Percentiles rank a stretch among this genome's conserved stretches.
phyloP scores from a whole-genome alignment of 2,888 invertebrate genomes.

The Alviniconcha strummeri region DNA sequence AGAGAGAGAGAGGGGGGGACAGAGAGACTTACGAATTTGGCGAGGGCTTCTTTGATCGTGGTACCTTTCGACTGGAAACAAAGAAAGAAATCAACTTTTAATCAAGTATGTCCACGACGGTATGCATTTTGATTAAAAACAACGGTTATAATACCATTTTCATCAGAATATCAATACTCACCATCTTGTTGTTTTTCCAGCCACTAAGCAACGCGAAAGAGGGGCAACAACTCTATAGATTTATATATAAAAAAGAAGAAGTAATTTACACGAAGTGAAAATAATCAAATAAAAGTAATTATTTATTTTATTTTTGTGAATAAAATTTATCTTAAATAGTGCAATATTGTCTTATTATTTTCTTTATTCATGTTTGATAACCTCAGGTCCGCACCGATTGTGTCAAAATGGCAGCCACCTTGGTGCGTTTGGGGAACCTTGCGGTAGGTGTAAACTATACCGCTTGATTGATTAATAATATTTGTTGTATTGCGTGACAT shows the following conservation, averaged over 20 bases:
- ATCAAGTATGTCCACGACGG: background rate
- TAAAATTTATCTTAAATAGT: too few relatives aligned
- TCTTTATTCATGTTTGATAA: too few relatives aligned
- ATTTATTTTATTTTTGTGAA: too few relatives aligned
- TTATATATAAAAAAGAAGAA: too few relatives aligned
- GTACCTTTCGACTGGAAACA: constrained; percentile 64
- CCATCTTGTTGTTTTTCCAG: constrained; percentile 6
- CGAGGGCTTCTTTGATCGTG: constrained; percentile 80
- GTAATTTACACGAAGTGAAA: too few relatives aligned
- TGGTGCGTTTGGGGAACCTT: background rate
- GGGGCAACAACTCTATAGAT: background rate
- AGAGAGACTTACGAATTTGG: constrained; percentile 79
- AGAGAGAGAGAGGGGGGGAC: background rate
- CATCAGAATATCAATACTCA: background rate
- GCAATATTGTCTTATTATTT: too few relatives aligned
- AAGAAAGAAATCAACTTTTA: background rate
- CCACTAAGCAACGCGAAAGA: background rate
- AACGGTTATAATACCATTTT: background rate
- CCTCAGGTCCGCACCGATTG: background rate
- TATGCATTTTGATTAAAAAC: background rate
- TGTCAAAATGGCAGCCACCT: constrained; percentile 10
- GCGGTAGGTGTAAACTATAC: too few relatives aligned
- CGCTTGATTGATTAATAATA: too few relatives aligned
- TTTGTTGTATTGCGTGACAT: too few relatives aligned
- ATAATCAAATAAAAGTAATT: too few relatives aligned